phyloP scores from a whole-genome alignment of 2,113 vertebrate genomes.

The Pseudorasbora parva region DNA sequence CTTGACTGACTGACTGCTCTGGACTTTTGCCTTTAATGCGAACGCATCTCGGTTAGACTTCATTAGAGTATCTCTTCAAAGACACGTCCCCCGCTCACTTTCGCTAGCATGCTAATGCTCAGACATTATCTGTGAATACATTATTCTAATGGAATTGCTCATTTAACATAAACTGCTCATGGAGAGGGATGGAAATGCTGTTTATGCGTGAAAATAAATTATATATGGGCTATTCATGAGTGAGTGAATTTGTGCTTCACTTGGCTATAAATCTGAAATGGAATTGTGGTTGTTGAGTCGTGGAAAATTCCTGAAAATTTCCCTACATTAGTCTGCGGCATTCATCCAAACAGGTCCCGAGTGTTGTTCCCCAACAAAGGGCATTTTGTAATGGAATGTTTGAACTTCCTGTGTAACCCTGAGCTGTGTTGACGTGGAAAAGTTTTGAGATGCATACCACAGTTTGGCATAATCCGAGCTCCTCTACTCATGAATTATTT shows the following conservation, averaged over 20 bases:
- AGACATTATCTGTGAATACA: slow-evolving; percentile 54
- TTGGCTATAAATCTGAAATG: slow-evolving; percentile 14
- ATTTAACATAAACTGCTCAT: slow-evolving; percentile 35
- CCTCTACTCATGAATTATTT: slow-evolving; percentile 36
- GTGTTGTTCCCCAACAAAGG: slow-evolving; percentile 44
- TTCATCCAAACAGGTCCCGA: slow-evolving; percentile 21
- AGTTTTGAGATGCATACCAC: slow-evolving; percentile 15
- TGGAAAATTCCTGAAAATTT: slow-evolving; percentile 24
- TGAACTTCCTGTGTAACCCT: slow-evolving; percentile 33
- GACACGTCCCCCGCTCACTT: slow-evolving; percentile 13
- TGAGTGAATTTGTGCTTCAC: not conserved
- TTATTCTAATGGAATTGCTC: slow-evolving; percentile 45
- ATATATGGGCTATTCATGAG: slow-evolving; percentile 35
- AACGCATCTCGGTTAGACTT: slow-evolving; percentile 27
- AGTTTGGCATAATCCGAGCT: slow-evolving; percentile 14
- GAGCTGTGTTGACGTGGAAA: slow-evolving; percentile 18
- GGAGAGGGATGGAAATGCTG: slow-evolving; percentile 9
- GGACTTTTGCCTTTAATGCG: slow-evolving; percentile 46
- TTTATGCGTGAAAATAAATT: slow-evolving; percentile 43
- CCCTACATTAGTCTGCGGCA: slow-evolving; percentile 21
- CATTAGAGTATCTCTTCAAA: slow-evolving; percentile 49
- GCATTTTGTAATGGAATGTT: slow-evolving; percentile 39
- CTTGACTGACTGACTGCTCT: slow-evolving; percentile 34
- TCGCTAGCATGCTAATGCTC: slow-evolving; percentile 40
- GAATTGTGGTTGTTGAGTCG: not conserved